Percentiles rank a stretch among this genome's conserved stretches.
phyloP scores from a whole-genome alignment of 2,113 vertebrate genomes.

The Mellivora capensis region DNA sequence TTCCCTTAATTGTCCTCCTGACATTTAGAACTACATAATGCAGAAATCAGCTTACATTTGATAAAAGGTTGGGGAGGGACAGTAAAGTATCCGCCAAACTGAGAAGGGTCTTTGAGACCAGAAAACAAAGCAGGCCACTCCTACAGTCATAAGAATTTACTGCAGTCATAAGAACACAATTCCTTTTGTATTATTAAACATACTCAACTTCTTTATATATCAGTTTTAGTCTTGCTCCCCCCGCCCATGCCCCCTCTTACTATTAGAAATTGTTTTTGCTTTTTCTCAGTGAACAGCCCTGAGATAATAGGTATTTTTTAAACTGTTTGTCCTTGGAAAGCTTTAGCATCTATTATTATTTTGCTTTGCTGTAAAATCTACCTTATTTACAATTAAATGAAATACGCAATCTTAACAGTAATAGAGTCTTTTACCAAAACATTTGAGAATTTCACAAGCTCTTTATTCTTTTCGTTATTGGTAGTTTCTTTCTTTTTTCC shows the following conservation, averaged over 20 bases:
- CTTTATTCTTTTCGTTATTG: neutral
- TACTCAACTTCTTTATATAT: neutral
- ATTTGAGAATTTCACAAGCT: constrained; percentile 63
- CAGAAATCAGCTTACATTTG: neutral
- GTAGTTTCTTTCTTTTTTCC: neutral
- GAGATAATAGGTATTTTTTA: constrained; percentile 37
- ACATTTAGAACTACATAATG: neutral
- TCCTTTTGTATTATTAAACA: neutral
- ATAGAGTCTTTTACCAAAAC: constrained; percentile 51
- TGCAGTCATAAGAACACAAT: neutral
- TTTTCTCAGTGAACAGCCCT: neutral
- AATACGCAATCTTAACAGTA: constrained; percentile 47
- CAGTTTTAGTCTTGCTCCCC: neutral
- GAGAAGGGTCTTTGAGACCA: neutral
- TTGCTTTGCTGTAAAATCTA: constrained; percentile 65
- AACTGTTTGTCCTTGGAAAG: constrained; percentile 66
- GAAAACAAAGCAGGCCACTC: neutral
- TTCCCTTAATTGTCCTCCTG: neutral
- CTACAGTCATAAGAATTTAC: neutral
- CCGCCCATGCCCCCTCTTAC: neutral
- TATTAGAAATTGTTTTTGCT: constrained; percentile 45
- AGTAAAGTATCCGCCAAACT: neutral
- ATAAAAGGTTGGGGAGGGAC: neutral
- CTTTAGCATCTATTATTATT: constrained; percentile 53
- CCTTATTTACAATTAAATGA: constrained; percentile 79